A percentile compares a stretch with the other conserved stretches of the same genome.
These are phyloP conservation scores for Gila robusta DNA, from an alignment of 2,797 vertebrate genomes.

Conservation along the genomic window DNA sequence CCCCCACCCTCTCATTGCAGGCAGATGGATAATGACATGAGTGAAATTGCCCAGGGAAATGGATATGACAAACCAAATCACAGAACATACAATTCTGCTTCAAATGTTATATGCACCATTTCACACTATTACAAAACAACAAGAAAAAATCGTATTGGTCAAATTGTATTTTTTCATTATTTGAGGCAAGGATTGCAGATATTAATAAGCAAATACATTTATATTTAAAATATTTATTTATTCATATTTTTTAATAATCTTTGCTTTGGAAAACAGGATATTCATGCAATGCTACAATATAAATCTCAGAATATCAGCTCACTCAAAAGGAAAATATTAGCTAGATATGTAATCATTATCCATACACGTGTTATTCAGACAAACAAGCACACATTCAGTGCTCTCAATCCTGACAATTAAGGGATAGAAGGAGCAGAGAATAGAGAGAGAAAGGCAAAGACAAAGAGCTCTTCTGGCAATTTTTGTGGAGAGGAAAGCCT, in stretches of 20 bases:
- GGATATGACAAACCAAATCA: constrained; percentile 50
- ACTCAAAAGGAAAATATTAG: background rate
- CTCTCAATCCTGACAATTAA: background rate
- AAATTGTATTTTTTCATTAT: background rate
- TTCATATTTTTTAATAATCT: background rate
- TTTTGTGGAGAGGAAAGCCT: constrained; percentile 28
- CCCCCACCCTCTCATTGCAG: constrained; percentile 45
- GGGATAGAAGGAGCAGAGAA: background rate
- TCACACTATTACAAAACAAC: constrained; percentile 9
- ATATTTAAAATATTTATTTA: background rate
- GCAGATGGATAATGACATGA: constrained; percentile 70
- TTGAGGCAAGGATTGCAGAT: background rate
- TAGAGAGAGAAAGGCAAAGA: constrained; percentile 43
- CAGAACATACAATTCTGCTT: constrained; percentile 52
- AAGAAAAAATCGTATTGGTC: background rate
- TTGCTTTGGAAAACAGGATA: background rate
- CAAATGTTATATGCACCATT: constrained; percentile 17
- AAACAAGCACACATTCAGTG: background rate
- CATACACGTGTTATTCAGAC: background rate
- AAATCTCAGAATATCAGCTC: background rate
- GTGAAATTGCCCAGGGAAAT: constrained; percentile 66
- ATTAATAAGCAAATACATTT: background rate
- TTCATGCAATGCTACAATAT: background rate
- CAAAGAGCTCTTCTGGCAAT: constrained; percentile 25
- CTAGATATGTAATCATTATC: background rate